A percentile compares a stretch with the other conserved stretches of the same genome.
These are phyloP conservation scores for Merops nubicus DNA, from an alignment of 2,113 vertebrate species.

Conservation along the genomic window DNA sequence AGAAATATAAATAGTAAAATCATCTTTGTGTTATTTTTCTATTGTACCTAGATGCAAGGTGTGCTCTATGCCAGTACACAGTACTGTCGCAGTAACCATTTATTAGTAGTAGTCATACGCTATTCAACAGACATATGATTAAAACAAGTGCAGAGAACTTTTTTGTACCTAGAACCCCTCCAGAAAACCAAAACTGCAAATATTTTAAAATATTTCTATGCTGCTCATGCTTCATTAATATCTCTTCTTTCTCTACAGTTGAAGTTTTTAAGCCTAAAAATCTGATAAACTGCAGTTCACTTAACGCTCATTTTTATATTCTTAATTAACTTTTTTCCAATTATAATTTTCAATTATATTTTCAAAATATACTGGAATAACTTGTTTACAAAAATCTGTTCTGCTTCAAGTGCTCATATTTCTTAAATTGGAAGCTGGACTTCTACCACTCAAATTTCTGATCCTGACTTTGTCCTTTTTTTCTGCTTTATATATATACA, in stretches of 20 bases:
- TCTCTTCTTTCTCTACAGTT: fast-evolving
- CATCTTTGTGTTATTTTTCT: not conserved
- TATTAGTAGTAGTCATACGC: not conserved
- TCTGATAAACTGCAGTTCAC: not conserved
- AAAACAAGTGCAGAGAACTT: not conserved
- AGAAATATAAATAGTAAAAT: not conserved
- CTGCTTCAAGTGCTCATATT: not conserved
- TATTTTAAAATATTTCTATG: not conserved
- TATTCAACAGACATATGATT: not conserved
- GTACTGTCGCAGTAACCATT: not conserved
- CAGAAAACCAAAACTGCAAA: not conserved
- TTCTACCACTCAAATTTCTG: not conserved
- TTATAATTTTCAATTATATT: not conserved
- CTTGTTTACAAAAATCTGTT: not conserved
- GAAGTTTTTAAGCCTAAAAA: not conserved
- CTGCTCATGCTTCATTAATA: not conserved
- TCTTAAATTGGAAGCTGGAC: not conserved
- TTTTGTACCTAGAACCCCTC: not conserved
- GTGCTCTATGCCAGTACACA: not conserved
- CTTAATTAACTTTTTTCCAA: not conserved
- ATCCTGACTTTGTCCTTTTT: not conserved
- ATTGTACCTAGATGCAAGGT: not conserved
- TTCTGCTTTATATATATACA: not conserved
- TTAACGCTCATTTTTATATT: not conserved
- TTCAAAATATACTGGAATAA: not conserved